Evolutionary conservation across 2,888 invertebrate species (phyloP).

Genomic region (Tortrix viridana): DNA sequence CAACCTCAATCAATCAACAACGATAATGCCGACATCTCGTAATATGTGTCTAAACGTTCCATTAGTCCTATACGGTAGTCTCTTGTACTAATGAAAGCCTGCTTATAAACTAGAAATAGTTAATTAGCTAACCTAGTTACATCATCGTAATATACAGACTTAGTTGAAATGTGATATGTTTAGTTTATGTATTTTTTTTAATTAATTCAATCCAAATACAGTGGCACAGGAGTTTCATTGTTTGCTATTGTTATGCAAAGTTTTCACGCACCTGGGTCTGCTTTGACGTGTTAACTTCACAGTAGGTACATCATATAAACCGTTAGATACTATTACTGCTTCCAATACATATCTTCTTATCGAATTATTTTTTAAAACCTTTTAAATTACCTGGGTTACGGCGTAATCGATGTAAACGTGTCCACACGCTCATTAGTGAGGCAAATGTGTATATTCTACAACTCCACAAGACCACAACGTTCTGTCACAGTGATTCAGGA

Average conservation of each 20-base stretch:
- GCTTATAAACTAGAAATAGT: slow-evolving; percentile 35
- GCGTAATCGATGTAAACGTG: neutral
- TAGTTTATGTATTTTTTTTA: neutral
- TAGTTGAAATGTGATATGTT: slow-evolving; percentile 3
- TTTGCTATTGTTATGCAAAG: slow-evolving; percentile 68
- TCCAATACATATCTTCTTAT: no score
- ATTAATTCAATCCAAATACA: neutral
- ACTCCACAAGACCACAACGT: slow-evolving; percentile 52
- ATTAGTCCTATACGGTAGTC: slow-evolving; percentile 54
- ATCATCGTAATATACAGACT: slow-evolving; percentile 9
- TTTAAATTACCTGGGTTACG: no score
- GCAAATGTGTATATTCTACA: slow-evolving; percentile 15
- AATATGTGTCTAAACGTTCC: slow-evolving; percentile 54
- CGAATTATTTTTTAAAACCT: neutral
- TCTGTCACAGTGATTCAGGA: slow-evolving; percentile 65
- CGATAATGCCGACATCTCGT: slow-evolving; percentile 49
- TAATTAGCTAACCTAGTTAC: slow-evolving; percentile 17
- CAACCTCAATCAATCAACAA: slow-evolving; percentile 30
- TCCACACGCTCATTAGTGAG: neutral
- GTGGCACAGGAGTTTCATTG: slow-evolving; percentile 52
- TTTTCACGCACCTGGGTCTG: slow-evolving; percentile 52
- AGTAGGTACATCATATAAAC: neutral
- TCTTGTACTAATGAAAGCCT: slow-evolving; percentile 49
- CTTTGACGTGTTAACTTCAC: slow-evolving; percentile 6
- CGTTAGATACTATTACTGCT: neutral